A percentile compares a stretch with the other conserved stretches of the same genome.
Conservation (phyloP, 2,888 invertebrate genomes). For the Stenodema calcarata region DNA sequence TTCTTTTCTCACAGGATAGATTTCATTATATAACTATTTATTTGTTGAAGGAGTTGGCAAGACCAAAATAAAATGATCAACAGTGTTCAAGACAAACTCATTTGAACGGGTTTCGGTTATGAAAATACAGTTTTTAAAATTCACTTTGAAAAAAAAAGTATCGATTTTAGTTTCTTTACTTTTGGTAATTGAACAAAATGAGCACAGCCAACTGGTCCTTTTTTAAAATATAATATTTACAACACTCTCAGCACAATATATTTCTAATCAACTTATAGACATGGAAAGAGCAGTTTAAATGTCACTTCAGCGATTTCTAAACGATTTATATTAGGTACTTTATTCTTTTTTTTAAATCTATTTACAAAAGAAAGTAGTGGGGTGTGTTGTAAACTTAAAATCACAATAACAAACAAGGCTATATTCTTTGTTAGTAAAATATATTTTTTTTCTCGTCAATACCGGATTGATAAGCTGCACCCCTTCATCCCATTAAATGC, state of each 20-base stretch:
- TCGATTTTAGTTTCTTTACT: neutral
- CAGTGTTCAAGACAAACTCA: neutral
- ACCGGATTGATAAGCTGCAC: conserved; percentile 15
- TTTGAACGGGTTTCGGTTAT: neutral
- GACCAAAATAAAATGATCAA: neutral
- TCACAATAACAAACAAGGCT: neutral
- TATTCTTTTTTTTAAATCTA: neutral
- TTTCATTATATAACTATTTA: neutral
- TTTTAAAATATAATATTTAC: conserved; percentile 46
- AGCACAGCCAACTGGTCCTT: conserved; percentile 48
- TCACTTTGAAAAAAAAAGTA: neutral
- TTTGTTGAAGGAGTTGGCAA: conserved; percentile 17
- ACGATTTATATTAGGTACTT: neutral
- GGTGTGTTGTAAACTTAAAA: neutral
- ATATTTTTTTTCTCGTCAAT: neutral
- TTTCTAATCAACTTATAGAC: neutral
- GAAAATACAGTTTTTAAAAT: conserved; percentile 26
- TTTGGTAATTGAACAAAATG: conserved; percentile 41
- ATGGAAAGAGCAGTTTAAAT: neutral
- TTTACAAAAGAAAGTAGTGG: neutral
- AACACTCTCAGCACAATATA: conserved; percentile 18
- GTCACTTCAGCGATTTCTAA: neutral
- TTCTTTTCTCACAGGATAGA: neutral
- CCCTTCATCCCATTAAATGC: conserved; percentile 29
- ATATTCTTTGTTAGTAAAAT: neutral